These are phyloP conservation scores for Sisyra nigra DNA, from an alignment of 2,888 invertebrate genomes.

Conservation along the genomic window DNA sequence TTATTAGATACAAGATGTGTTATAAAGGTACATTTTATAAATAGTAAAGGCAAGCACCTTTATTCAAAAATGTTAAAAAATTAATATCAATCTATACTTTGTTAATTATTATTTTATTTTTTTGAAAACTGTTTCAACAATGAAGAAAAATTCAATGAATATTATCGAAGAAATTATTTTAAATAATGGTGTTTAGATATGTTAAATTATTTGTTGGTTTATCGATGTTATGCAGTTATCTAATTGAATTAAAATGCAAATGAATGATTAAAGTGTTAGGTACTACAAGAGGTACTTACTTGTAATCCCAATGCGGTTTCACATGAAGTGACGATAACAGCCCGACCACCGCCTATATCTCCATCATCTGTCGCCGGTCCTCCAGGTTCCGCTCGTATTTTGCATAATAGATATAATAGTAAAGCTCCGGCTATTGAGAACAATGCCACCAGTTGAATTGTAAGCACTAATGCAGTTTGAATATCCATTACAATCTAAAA, in stretches of 20 bases:
- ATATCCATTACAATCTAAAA: conserved; percentile 44
- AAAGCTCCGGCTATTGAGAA: conserved; percentile 74
- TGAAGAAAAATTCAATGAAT: too few relatives aligned
- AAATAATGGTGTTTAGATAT: too few relatives aligned
- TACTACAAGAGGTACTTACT: conserved; percentile 26
- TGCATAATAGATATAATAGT: conserved; percentile 58
- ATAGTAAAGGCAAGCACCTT: too few relatives aligned
- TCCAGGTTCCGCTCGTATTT: conserved; percentile 39
- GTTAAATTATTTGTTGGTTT: too few relatives aligned
- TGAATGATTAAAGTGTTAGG: neutral
- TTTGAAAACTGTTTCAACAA: too few relatives aligned
- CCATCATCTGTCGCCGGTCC: conserved; percentile 26
- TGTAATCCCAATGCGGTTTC: conserved; percentile 68
- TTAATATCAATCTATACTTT: too few relatives aligned
- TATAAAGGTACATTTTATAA: too few relatives aligned
- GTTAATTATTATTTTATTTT: too few relatives aligned
- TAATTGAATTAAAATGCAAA: neutral
- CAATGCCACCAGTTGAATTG: conserved; percentile 63
- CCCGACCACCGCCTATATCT: conserved; percentile 46
- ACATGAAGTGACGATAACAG: conserved; percentile 62
- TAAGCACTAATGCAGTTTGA: conserved; percentile 62
- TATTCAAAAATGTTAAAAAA: too few relatives aligned
- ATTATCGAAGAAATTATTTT: too few relatives aligned
- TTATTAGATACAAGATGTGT: too few relatives aligned
- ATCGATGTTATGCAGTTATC: too few relatives aligned